Conservation (phyloP, 2,113 vertebrate species). For the Neopipo cinnamomea region DNA sequence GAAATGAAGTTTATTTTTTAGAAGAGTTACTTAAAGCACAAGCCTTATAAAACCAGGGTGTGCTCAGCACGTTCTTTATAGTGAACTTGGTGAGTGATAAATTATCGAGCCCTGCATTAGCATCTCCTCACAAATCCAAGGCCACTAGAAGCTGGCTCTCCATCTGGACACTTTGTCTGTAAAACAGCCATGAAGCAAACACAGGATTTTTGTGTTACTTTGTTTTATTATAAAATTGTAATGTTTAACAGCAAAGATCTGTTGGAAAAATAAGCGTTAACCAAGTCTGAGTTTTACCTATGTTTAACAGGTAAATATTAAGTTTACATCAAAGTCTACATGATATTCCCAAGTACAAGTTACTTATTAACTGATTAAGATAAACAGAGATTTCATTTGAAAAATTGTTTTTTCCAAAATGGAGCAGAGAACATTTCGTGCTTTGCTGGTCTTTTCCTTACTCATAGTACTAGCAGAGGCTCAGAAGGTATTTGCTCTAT, state of each 20-base stretch:
- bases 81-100: background rate
- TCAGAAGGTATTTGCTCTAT: slow-evolving; percentile 54
- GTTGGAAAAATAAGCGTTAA: background rate
- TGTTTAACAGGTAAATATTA: slow-evolving; percentile 55
- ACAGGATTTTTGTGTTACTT: background rate
- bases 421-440: slow-evolving; percentile 1
- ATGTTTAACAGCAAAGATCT: background rate
- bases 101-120: background rate
- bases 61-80: background rate
- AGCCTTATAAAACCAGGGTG: background rate
- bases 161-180: background rate
- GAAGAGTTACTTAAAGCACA: background rate
- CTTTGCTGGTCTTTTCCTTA: slow-evolving; percentile 25
- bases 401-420: slow-evolving; percentile 41
- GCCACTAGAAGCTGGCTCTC: background rate
- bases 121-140: rapidly evolving
- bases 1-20: background rate
- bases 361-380: slow-evolving; percentile 60
- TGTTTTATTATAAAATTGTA: too few relatives aligned
- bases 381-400: background rate
- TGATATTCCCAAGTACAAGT: background rate
- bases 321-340: slow-evolving; percentile 11
- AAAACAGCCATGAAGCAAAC: background rate
- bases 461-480: background rate
- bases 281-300: background rate